phyloP scores from a whole-genome alignment of 2,888 invertebrate genomes.

The Tholera decimalis region DNA sequence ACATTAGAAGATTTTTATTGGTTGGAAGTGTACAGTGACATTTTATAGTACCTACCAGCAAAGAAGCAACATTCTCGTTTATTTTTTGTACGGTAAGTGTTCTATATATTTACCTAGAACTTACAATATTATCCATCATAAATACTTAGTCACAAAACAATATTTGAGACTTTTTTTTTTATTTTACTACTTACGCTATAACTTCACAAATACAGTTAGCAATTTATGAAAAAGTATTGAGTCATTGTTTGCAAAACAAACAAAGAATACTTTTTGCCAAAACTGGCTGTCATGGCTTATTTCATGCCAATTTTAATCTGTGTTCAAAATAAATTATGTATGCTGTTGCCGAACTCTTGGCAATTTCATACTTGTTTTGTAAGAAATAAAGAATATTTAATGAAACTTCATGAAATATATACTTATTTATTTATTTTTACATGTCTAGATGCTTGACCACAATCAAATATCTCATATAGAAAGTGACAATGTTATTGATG shows the following conservation, averaged over 20 bases:
- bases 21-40: constrained; percentile 5
- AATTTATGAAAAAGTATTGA: constrained; percentile 32
- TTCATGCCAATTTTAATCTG: constrained; percentile 5
- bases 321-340: neutral
- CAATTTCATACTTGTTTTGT: neutral
- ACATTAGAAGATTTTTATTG: neutral
- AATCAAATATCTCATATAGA: too few species aligned
- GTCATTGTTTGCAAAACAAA: constrained; percentile 38
- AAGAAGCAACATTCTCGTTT: neutral
- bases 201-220: neutral
- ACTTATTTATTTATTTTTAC: too few species aligned
- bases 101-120: constrained; percentile 4
- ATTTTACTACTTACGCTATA: neutral
- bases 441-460: too few species aligned
- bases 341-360: neutral
- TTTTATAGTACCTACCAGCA: neutral
- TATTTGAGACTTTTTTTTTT: neutral
- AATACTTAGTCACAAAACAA: neutral
- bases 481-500: too few species aligned
- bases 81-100: constrained; percentile 15
- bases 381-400: neutral
- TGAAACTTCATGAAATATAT: too few species aligned
- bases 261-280: constrained; percentile 11
- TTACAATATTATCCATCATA: neutral
- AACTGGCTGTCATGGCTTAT: neutral